Evolutionary conservation across 2,888 invertebrate genomes (phyloP).

Genomic region (Cordilura impudica): DNA sequence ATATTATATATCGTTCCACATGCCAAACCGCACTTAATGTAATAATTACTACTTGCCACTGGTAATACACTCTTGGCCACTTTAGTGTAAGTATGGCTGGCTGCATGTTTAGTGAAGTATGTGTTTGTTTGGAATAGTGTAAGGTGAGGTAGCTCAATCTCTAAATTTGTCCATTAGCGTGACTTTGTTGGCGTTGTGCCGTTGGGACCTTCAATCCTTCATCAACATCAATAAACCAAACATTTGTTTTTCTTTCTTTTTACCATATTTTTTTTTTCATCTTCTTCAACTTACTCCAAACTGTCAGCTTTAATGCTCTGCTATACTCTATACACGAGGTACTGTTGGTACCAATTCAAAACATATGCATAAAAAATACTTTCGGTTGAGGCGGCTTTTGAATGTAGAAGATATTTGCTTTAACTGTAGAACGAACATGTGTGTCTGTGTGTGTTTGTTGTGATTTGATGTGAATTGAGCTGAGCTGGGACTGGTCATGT

Average conservation of each 20-base stretch:
- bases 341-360: constrained; percentile 3
- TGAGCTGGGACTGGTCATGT: constrained; percentile 17
- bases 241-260: constrained; percentile 27
- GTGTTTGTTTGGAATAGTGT: not conserved
- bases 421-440: constrained; percentile 12
- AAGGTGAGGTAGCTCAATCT: constrained; percentile 54
- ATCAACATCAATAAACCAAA: constrained; percentile 40
- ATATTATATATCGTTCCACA: constrained; percentile 60
- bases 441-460: not conserved
- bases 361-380: constrained; percentile 16
- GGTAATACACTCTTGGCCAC: constrained; percentile 72
- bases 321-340: not conserved
- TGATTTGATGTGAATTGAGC: constrained; percentile 9
- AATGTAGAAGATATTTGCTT: constrained; percentile 26
- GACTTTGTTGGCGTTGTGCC: constrained; percentile 55
- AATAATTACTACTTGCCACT: constrained; percentile 77
- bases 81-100: constrained; percentile 26
- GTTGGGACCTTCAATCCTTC: constrained; percentile 50
- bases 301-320: constrained; percentile 39
- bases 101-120: constrained; percentile 12
- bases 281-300: constrained; percentile 42
- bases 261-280: constrained; percentile 11
- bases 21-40: constrained; percentile 74
- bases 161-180: constrained; percentile 62
- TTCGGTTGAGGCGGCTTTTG: constrained; percentile 36